Evolutionary conservation across 2,113 vertebrate species (phyloP).

Genomic region (Pontoporia blainvillei): DNA sequence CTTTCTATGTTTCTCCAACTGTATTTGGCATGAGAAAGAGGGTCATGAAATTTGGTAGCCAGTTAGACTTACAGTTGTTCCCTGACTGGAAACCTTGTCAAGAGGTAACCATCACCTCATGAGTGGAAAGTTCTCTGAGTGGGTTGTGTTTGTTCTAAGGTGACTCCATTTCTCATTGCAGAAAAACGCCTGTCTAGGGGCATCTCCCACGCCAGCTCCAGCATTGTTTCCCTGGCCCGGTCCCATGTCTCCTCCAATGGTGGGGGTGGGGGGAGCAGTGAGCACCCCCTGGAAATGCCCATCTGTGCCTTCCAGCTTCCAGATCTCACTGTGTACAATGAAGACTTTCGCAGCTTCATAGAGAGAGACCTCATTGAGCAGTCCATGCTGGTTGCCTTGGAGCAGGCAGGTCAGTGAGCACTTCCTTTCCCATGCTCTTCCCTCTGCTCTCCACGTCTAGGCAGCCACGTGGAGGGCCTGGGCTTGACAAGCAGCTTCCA

Average conservation of each 20-base stretch:
- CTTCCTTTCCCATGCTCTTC: rapidly evolving
- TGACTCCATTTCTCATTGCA: conserved; percentile 71
- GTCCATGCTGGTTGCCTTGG: conserved; percentile 96
- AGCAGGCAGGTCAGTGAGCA: conserved; percentile 91
- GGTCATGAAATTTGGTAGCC: not conserved
- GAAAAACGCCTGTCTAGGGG: conserved; percentile 95
- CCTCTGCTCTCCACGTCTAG: rapidly evolving
- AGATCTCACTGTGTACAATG: conserved; percentile 92
- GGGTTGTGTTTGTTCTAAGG: conserved; percentile 61
- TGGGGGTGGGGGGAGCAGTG: conserved; percentile 86
- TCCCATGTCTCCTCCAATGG: conserved; percentile 93
- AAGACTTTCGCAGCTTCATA: conserved; percentile 96
- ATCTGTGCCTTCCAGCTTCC: conserved; percentile 98
- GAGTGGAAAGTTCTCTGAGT: conserved; percentile 16
- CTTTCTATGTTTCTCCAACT: not conserved
- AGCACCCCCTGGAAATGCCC: conserved; percentile 93
- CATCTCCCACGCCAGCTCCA: conserved; percentile 95
- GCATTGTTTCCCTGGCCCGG: conserved; percentile 94
- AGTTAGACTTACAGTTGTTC: not conserved
- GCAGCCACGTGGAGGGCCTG: not conserved
- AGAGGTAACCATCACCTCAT: not conserved
- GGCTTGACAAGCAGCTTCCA: not conserved
- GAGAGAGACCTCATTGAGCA: conserved; percentile 97
- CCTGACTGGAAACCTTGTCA: not conserved
- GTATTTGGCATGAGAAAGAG: conserved; percentile 30